Conservation (phyloP, 2,888 invertebrate genomes). For the Chorisops tibialis region DNA sequence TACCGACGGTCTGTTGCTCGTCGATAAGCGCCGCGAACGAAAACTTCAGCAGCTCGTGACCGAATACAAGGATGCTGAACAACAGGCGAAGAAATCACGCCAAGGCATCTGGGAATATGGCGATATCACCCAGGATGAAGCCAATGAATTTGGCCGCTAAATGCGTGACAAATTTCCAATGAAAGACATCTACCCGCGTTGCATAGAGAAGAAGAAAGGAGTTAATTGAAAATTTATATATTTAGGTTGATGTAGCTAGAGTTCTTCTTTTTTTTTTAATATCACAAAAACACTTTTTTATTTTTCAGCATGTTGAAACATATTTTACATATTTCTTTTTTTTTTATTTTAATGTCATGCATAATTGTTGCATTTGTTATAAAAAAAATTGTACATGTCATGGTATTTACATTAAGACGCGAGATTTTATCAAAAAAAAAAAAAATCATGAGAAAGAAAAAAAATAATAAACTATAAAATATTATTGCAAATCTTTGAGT, state of each 20-base stretch:
- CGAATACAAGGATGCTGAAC: conserved; percentile 83
- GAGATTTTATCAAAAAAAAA: conserved; percentile 24
- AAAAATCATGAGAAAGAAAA: conserved; percentile 12
- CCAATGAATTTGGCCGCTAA: conserved; percentile 51
- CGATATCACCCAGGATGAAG: conserved; percentile 68
- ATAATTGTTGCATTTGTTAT: conserved; percentile 23
- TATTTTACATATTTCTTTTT: conserved; percentile 18
- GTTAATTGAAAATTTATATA: conserved; percentile 10
- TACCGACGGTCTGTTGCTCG: conserved; percentile 78
- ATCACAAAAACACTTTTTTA: conserved; percentile 13
- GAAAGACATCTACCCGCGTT: conserved; percentile 26
- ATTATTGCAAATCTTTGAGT: conserved; percentile 5
- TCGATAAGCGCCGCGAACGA: conserved; percentile 76
- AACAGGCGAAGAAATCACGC: conserved; percentile 80
- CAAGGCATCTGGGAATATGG: conserved; percentile 96
- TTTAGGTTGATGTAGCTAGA: conserved; percentile 26
- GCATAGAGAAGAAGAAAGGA: conserved; percentile 17
- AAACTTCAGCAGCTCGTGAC: conserved; percentile 73
- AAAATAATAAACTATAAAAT: conserved; percentile 22
- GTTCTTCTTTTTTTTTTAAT: conserved; percentile 15
- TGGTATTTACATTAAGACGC: conserved; percentile 29
- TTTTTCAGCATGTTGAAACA: conserved; percentile 13
- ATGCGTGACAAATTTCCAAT: conserved; percentile 21
- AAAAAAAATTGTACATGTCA: conserved; percentile 24
- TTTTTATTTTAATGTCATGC: conserved; percentile 21